phyloP scores from a whole-genome alignment of 2,113 vertebrate genomes.

The Peromyscus leucopus region DNA sequence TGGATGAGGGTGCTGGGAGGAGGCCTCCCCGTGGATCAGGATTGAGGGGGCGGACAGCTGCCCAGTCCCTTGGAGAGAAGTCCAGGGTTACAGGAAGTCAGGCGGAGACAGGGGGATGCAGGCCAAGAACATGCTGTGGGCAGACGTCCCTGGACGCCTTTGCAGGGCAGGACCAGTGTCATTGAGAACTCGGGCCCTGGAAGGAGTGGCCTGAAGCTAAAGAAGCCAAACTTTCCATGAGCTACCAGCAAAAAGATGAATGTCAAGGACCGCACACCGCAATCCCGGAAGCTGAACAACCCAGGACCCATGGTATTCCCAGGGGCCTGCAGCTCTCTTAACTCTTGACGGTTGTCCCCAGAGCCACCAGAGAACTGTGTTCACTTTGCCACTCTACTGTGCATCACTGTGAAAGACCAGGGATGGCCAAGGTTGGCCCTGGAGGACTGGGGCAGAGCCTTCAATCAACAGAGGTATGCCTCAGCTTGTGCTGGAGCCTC shows the following conservation, averaged over 20 bases:
- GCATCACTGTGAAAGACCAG: not conserved
- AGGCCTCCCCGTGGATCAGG: not conserved
- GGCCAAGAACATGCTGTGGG: not conserved
- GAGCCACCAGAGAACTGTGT: not conserved
- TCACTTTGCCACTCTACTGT: not conserved
- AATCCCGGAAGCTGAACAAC: not conserved
- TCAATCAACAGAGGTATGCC: not conserved
- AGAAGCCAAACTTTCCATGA: conserved; percentile 89
- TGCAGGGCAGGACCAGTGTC: conserved; percentile 46
- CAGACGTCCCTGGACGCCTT: not conserved
- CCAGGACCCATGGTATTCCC: not conserved
- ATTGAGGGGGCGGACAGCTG: not conserved
- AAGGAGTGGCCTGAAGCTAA: conserved; percentile 51
- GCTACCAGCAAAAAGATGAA: conserved; percentile 67
- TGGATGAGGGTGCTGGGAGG: not conserved
- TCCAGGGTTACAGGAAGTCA: conserved; percentile 56
- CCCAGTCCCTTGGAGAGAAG: not conserved
- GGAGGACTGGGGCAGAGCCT: not conserved
- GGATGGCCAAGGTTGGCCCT: not conserved
- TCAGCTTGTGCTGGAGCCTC: not conserved
- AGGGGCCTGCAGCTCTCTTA: not conserved
- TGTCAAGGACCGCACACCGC: conserved; percentile 29
- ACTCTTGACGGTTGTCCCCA: not conserved
- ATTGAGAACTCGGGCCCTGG: not conserved
- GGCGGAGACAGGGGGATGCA: not conserved